Base-by-base conservation (phyloP, 2,888 invertebrate genomes). In the Drosophila imparisetae region DNA sequence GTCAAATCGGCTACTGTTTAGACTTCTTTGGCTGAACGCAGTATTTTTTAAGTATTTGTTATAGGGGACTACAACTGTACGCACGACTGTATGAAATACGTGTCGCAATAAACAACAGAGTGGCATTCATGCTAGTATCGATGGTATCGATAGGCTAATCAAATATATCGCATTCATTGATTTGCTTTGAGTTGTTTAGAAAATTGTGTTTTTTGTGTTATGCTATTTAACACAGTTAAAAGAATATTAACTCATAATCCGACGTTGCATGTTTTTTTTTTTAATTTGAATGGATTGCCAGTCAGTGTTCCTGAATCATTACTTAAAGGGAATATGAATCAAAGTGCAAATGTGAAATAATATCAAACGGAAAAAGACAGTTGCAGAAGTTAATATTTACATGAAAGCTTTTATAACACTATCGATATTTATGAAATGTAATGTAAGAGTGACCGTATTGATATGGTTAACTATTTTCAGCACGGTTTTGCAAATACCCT, bases 91-190 rank as follows among this genome's bases (percentile, higher is more conserved):
- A 11, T 55, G 11, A 55, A 52, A 63, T 57, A 21, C 53, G 45
- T 76, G 60, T 64, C 34, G 62, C 34, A 40, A 49, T 36, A 62
- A 29, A 49, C 49, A 53, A 3, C 71, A 77, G 78, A 32, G 63
- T 18, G 71, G 77, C 42, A 48, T 13, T 4, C 36, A 10, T 2
- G 2, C 2, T 30, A 11, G 0, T 62, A 66, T 80, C 77, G 77
- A 77, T 80, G 71, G 34, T 55, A 49, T 30, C 18, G 36, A 45
- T 57, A 54, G 18, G 4, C 13, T 18, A 27, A 15, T 38, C 13
- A 29, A 29, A 55, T 29, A n/a, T 27, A 55, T 38, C 27, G 27
- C 5, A 27, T 18, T 36, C 10, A 36, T 24, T 7, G 24, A 27
- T 18, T 18, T 27, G 27, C 18, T 6, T 34, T 34, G 24, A 15